Percentiles rank a stretch among this genome's conserved stretches.
These are phyloP conservation scores for Podarcis muralis DNA, from an alignment of 2,113 vertebrate species.

Conservation along the genomic window DNA sequence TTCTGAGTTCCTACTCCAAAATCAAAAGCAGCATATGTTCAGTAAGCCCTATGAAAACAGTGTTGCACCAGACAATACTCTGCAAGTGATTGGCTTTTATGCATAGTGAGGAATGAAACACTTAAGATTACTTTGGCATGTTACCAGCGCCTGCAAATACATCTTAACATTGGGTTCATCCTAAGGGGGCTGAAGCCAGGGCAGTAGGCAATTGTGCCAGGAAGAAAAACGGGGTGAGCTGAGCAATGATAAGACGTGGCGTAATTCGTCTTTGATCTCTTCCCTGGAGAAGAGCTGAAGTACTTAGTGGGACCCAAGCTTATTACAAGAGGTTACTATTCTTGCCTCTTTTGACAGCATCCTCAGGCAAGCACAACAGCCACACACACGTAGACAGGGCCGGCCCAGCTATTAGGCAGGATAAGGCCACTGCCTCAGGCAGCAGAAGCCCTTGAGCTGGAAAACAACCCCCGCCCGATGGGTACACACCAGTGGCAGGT, in stretches of 20 bases:
- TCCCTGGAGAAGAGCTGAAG: slow-evolving; percentile 55
- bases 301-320: slow-evolving; percentile 65
- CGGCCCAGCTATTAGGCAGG: too few relatives aligned
- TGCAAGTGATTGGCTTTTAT: not conserved
- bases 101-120: not conserved
- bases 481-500: too few relatives aligned
- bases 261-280: slow-evolving; percentile 53
- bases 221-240: slow-evolving; percentile 20
- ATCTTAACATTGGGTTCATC: not conserved
- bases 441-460: too few relatives aligned
- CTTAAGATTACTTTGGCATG: not conserved
- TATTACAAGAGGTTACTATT: slow-evolving; percentile 70
- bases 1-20: not conserved
- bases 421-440: too few relatives aligned
- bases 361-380: slow-evolving; percentile 49
- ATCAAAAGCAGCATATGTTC: not conserved
- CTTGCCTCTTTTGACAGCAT: slow-evolving; percentile 57
- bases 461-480: too few relatives aligned
- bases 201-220: not conserved
- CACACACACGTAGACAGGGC: slow-evolving; percentile 12
- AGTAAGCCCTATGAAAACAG: not conserved
- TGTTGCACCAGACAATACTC: not conserved
- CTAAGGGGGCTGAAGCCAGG: not conserved
- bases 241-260: slow-evolving; percentile 48
- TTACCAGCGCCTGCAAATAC: not conserved